These are phyloP conservation scores for Cyclophora albipunctata DNA, from an alignment of 2,888 invertebrate genomes.

Conservation along the genomic window DNA sequence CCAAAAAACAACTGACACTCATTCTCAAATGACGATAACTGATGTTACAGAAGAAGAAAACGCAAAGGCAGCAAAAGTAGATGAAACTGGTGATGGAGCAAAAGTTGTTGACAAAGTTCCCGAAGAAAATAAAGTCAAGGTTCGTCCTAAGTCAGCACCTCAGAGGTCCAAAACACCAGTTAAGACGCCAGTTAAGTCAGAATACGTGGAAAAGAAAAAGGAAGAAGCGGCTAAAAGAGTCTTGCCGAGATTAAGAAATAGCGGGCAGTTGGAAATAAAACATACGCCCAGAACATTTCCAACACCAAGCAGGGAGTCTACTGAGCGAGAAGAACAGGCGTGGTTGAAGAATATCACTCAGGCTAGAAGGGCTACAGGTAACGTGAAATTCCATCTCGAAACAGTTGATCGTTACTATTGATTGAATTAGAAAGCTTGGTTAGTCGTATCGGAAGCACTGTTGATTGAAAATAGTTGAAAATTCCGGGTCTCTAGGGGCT, in stretches of 20 bases:
- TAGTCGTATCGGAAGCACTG: not conserved
- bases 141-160: not conserved
- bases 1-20: slow-evolving; percentile 4
- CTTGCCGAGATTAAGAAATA: slow-evolving; percentile 74
- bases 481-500: too few relatives aligned
- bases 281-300: slow-evolving; percentile 87
- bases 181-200: slow-evolving; percentile 42
- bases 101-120: slow-evolving; percentile 11
- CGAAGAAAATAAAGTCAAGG: slow-evolving; percentile 3
- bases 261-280: slow-evolving; percentile 76
- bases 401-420: not conserved
- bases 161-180: slow-evolving; percentile 9
- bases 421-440: not conserved
- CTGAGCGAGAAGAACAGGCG: slow-evolving; percentile 81
- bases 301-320: slow-evolving; percentile 87
- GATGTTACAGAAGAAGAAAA: slow-evolving; percentile 36
- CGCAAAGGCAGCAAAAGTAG: not conserved
- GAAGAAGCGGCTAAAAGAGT: slow-evolving; percentile 49
- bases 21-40: slow-evolving; percentile 31
- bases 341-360: slow-evolving; percentile 87
- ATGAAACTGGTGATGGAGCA: slow-evolving; percentile 10
- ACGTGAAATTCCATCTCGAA: not conserved
- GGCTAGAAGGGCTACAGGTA: slow-evolving; percentile 78
- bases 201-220: slow-evolving; percentile 53
- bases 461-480: not conserved